These are phyloP conservation scores for Spodoptera littoralis DNA, from an alignment of 2,888 invertebrate genomes.

Conservation along the genomic window DNA sequence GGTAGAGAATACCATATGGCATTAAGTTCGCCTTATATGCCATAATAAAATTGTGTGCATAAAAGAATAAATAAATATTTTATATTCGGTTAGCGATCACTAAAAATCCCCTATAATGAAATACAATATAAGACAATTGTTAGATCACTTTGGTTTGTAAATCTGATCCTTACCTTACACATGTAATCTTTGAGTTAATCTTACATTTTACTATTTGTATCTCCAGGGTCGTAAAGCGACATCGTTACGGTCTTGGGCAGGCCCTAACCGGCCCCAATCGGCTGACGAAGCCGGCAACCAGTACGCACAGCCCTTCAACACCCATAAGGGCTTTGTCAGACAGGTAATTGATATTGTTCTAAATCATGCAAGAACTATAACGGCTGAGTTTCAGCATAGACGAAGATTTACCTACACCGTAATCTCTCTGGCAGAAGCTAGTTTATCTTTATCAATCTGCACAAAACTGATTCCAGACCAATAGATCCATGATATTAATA, in stretches of 20 bases:
- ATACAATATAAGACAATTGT: too few species aligned
- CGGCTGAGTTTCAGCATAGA: neutral
- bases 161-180: neutral
- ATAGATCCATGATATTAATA: neutral
- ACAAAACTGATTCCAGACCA: too few species aligned
- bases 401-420: neutral
- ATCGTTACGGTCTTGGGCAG: conserved; percentile 85
- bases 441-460: too few species aligned
- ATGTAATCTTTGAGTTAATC: too few species aligned
- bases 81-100: too few species aligned
- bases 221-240: conserved; percentile 89
- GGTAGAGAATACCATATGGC: too few species aligned
- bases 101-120: too few species aligned
- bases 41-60: too few species aligned
- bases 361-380: neutral
- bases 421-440: neutral
- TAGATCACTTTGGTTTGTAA: neutral
- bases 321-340: conserved; percentile 75
- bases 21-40: too few species aligned
- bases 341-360: conserved; percentile 64
- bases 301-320: conserved; percentile 84
- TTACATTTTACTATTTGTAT: neutral
- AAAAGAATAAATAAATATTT: too few species aligned
- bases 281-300: conserved; percentile 79
- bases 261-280: conserved; percentile 74